Percentiles rank a stretch among this genome's conserved stretches.
Evolutionary conservation across 2,888 invertebrate genomes (phyloP).

Genomic region (Pollenia angustigena): DNA sequence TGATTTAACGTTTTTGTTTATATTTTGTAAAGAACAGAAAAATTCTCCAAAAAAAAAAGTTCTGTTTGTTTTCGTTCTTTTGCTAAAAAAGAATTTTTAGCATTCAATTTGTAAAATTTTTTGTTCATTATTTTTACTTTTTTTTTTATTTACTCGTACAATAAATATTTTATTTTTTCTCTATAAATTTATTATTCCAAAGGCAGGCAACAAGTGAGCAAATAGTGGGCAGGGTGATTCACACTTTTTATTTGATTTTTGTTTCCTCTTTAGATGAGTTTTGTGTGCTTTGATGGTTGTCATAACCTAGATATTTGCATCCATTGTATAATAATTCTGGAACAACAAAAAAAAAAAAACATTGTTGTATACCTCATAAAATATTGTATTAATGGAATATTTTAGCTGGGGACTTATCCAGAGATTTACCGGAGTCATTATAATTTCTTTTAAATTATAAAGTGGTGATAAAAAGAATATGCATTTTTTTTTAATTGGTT

Average conservation of each 20-base stretch:
- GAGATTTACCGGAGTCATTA: conserved; percentile 10
- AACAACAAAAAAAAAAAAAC: conserved; percentile 3
- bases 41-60: conserved; percentile 21
- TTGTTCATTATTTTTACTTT: conserved; percentile 13
- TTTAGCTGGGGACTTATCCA: conserved; percentile 12
- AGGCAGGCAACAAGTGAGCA: conserved; percentile 18
- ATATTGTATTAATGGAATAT: conserved; percentile 57
- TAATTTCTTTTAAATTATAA: conserved; percentile 21
- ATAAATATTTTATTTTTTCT: conserved; percentile 13
- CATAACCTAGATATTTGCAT: conserved; percentile 64
- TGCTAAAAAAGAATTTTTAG: conserved; percentile 8
- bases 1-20: conserved; percentile 46
- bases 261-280: not conserved
- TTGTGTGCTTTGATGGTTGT: conserved; percentile 30
- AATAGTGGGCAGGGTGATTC: conserved; percentile 42
- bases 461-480: conserved; percentile 1
- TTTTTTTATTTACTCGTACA: conserved; percentile 19
- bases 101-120: conserved; percentile 23
- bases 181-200: conserved; percentile 45
- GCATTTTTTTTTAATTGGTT: no score
- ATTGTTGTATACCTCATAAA: conserved; percentile 41
- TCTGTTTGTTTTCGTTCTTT: conserved; percentile 3
- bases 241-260: conserved; percentile 22
- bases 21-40: conserved; percentile 24
- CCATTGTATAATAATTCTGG: conserved; percentile 41